Evolutionary conservation across 2,113 vertebrate genomes (phyloP).

Genomic region (Dipodomys stephensi): DNA sequence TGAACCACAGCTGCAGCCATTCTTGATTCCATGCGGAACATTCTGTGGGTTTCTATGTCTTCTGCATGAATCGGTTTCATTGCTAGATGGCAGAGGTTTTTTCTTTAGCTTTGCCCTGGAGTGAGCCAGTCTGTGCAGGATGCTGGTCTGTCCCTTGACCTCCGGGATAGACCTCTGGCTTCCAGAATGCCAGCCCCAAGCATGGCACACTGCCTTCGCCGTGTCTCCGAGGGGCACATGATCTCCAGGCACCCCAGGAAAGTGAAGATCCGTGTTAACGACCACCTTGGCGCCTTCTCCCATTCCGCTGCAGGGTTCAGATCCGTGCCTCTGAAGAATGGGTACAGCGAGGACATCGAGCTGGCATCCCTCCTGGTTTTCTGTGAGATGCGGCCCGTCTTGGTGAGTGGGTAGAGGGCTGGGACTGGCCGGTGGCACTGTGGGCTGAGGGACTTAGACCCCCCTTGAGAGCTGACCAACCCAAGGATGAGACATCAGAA

Average conservation of each 20-base stretch:
- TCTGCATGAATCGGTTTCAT: slow-evolving; percentile 8
- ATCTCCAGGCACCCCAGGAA: not conserved
- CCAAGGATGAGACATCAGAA: fast-evolving
- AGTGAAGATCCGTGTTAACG: not conserved
- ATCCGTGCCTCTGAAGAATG: slow-evolving; percentile 95
- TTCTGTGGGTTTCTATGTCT: slow-evolving; percentile 30
- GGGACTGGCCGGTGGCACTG: fast-evolving
- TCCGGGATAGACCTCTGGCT: not conserved
- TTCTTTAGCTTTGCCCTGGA: not conserved
- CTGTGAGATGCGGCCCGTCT: slow-evolving; percentile 91
- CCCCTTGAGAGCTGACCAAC: not conserved
- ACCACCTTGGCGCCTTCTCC: not conserved
- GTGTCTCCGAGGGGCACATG: too few relatives aligned
- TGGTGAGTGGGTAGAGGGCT: slow-evolving; percentile 87
- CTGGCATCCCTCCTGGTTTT: slow-evolving; percentile 95
- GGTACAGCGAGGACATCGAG: slow-evolving; percentile 94
- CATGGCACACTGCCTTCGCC: not conserved
- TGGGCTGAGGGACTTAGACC: not conserved
- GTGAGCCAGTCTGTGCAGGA: not conserved
- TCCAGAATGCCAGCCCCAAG: too few relatives aligned
- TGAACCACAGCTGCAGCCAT: not conserved
- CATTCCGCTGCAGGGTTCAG: slow-evolving; percentile 90
- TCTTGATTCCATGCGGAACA: not conserved
- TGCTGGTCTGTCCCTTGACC: not conserved
- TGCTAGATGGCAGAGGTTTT: not conserved